Evolutionary conservation across 2,797 vertebrate species (phyloP), one percentile per base, ranked within the genome.

Genomic region (Acanthornis magna): DNA sequence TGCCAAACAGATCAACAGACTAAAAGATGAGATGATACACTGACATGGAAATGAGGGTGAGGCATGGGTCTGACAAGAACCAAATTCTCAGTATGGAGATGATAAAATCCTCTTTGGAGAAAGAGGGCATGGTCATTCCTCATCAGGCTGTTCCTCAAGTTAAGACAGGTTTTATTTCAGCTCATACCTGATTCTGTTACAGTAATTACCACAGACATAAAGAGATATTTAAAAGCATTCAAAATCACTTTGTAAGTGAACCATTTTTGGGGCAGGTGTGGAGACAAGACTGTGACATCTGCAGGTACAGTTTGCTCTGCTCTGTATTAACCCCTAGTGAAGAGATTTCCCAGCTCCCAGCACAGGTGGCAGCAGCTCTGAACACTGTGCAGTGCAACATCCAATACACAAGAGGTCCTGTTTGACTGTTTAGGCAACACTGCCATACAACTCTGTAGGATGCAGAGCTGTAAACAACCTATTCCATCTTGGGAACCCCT

Each of bases 1-100:
- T 89, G 71, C 72, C 86, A 91, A 88, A 61, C 25, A 87, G 34
- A 94, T 42, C 9, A 72, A 68, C 14, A 43, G 55, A 74, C 71
- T 38, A 53, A 78, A 81, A 86, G 66, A 45, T 26, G 12, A 80
- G 22, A 43, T 85, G 75, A 87, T 2, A n/a, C n/a, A 65, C 30
- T 80, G 73, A 80, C 51, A 73, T 23, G 32, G 61, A 92, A 89
- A n/a, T 12, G 18, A 8, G 13, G 11, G 25, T 57, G 75, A 88
- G 50, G 40, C 38, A 67, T 71, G 53, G 54, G 45, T 80, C 57
- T 85, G 61, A 74, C 48, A 77, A 92, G 61, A 89, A 67, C 25
- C 27, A 38, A 92, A 23, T 58, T 78, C 3, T 13, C 65, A 62
- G 63, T 30, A 85, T 10, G 26, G 62, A 36, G n/a, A 62, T 2